These are phyloP conservation scores for Drosophila lowei DNA, from an alignment of 1,140 invertebrate genomes.

Conservation along the genomic window DNA sequence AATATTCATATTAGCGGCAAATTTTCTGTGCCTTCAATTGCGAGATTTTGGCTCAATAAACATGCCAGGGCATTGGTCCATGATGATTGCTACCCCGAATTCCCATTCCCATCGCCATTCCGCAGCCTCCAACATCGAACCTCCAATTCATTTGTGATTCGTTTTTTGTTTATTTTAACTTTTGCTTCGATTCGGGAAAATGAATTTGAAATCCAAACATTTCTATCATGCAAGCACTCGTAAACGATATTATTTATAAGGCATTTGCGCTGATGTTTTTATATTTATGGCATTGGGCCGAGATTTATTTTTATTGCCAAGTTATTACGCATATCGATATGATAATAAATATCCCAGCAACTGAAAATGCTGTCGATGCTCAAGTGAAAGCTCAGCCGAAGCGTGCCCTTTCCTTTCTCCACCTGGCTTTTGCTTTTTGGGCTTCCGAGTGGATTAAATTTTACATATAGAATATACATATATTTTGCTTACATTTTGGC, in stretches of 20 bases:
- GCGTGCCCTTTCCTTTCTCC: slow-evolving; percentile 34
- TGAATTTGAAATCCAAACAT: slow-evolving; percentile 76
- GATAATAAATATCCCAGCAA: slow-evolving; percentile 74
- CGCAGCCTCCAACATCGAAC: too few species aligned
- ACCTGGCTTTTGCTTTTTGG: slow-evolving; percentile 6
- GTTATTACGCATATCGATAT: slow-evolving; percentile 82
- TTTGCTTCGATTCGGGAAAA: slow-evolving; percentile 46
- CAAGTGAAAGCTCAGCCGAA: slow-evolving; percentile 50
- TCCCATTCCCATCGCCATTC: too few species aligned
- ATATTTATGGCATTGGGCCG: slow-evolving; percentile 76
- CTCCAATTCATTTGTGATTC: slow-evolving; percentile 9
- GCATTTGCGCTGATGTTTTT: slow-evolving; percentile 80
- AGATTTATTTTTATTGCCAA: slow-evolving; percentile 82
- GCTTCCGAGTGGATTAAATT: slow-evolving; percentile 70
- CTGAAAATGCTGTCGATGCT: slow-evolving; percentile 46
- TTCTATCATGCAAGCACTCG: slow-evolving; percentile 43
- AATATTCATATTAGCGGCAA: slow-evolving; percentile 81
- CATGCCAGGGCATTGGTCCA: slow-evolving; percentile 60
- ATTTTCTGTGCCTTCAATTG: slow-evolving; percentile 55
- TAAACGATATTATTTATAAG: slow-evolving; percentile 75
- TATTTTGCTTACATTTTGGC: slow-evolving; percentile 62
- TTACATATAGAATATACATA: slow-evolving; percentile 26
- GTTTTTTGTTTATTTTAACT: slow-evolving; percentile 59
- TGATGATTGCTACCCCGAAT: slow-evolving; percentile 66
- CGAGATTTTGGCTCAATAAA: slow-evolving; percentile 42